These are phyloP conservation scores for Paralvinella palmiformis DNA, from an alignment of 1,140 invertebrate species.

Conservation along the genomic window DNA sequence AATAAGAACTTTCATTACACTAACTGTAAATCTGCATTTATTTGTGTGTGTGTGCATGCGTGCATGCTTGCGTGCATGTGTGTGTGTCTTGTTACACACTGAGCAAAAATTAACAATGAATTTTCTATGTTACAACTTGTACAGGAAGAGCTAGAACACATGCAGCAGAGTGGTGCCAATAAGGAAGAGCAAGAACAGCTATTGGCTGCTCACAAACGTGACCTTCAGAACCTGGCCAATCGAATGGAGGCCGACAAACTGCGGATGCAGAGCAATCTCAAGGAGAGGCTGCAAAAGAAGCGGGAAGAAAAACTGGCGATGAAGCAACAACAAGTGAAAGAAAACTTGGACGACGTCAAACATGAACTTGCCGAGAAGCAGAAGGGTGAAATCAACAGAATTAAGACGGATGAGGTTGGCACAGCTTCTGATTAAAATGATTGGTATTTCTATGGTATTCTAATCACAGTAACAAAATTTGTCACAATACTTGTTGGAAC, in stretches of 20 bases:
- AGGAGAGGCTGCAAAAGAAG: constrained; percentile 35
- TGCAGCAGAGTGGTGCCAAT: constrained; percentile 32
- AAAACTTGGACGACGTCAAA: constrained; percentile 24
- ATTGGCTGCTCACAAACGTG: constrained; percentile 37
- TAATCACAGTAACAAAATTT: no score
- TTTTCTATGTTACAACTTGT: no score
- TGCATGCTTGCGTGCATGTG: no score
- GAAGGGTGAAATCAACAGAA: constrained; percentile 29
- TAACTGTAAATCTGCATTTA: no score
- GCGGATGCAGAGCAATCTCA: constrained; percentile 40
- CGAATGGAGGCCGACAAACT: constrained; percentile 43
- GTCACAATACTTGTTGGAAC: no score
- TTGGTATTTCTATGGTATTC: no score
- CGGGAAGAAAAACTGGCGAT: constrained; percentile 32
- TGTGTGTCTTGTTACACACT: no score
- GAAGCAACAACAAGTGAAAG: constrained; percentile 33
- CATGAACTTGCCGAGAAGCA: constrained; percentile 33
- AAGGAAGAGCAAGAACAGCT: constrained; percentile 37
- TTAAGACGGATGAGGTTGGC: constrained; percentile 38
- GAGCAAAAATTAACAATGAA: no score
- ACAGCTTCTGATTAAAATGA: no score
- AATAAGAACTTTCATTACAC: no score
- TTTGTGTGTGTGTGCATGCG: no score
- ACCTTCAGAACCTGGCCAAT: constrained; percentile 33
- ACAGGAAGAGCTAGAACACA: constrained; percentile 37